These are phyloP conservation scores for Phrynocephalus vlangalii DNA, from an alignment of 2,797 vertebrate species.

Conservation along the genomic window DNA sequence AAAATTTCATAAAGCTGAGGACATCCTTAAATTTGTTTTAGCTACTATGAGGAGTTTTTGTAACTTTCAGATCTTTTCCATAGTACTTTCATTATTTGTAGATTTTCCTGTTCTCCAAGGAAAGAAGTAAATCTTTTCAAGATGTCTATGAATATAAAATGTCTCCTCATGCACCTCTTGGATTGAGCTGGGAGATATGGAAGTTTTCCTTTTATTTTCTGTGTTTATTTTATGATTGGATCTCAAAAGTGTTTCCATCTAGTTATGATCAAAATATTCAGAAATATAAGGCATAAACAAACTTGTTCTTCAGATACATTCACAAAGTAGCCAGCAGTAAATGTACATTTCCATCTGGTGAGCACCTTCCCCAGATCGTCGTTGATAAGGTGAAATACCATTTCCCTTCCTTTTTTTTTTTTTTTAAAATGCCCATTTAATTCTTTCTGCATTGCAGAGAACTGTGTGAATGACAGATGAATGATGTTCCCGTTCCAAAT, in stretches of 20 bases:
- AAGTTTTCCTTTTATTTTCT: neutral
- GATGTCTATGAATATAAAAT: slow-evolving; percentile 62
- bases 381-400: neutral
- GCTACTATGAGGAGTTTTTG: slow-evolving; percentile 66
- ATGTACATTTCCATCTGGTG: neutral
- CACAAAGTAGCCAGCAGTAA: neutral
- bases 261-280: slow-evolving; percentile 16
- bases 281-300: neutral
- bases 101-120: slow-evolving; percentile 41
- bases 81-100: slow-evolving; percentile 68
- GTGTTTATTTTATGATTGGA: slow-evolving; percentile 43
- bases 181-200: slow-evolving; percentile 53
- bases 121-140: slow-evolving; percentile 66
- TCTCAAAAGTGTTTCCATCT: slow-evolving; percentile 37
- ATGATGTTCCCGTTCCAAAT: neutral
- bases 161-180: slow-evolving; percentile 58
- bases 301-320: neutral
- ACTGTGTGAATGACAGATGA: neutral
- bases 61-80: slow-evolving; percentile 72
- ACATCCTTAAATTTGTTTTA: slow-evolving; percentile 70
- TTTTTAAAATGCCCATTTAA: no score
- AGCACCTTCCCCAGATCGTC: neutral
- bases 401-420: neutral
- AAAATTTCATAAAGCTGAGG: slow-evolving; percentile 60
- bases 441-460: neutral